Evolutionary conservation across 2,113 vertebrate genomes (phyloP).

Genomic region (Tetrax tetrax): DNA sequence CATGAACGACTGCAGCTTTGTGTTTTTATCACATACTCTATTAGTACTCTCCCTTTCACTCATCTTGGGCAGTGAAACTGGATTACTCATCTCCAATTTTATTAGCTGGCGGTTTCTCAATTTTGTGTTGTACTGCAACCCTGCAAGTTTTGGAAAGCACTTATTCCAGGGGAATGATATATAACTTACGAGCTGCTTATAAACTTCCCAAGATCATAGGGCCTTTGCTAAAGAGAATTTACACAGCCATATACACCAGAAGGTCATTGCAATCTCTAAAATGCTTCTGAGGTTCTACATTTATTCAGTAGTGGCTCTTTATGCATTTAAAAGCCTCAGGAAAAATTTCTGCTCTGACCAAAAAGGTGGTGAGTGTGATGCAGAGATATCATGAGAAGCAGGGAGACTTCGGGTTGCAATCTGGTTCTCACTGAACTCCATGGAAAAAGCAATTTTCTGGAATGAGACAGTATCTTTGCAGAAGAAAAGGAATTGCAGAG

Average conservation of each 20-base stretch:
- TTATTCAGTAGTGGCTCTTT: background rate
- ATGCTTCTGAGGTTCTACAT: background rate
- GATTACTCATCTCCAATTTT: conserved; percentile 40
- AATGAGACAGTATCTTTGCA: background rate
- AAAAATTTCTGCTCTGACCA: background rate
- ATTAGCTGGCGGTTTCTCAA: conserved; percentile 23
- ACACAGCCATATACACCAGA: background rate
- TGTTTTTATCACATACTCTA: background rate
- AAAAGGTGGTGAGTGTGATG: background rate
- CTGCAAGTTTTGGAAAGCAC: conserved; percentile 1
- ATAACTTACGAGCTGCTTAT: background rate
- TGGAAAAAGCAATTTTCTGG: background rate
- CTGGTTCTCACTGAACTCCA: background rate
- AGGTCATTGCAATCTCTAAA: background rate
- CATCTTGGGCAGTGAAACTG: background rate
- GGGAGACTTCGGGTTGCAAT: background rate
- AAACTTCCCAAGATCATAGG: background rate
- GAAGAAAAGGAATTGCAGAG: background rate
- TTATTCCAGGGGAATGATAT: background rate
- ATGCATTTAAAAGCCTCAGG: background rate
- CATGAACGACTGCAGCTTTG: background rate
- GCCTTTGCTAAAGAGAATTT: background rate
- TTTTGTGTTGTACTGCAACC: background rate
- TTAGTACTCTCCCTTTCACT: conserved; percentile 31
- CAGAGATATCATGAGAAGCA: background rate